Conservation (phyloP, 2,113 vertebrate species). For the Phoenicopterus ruber region DNA sequence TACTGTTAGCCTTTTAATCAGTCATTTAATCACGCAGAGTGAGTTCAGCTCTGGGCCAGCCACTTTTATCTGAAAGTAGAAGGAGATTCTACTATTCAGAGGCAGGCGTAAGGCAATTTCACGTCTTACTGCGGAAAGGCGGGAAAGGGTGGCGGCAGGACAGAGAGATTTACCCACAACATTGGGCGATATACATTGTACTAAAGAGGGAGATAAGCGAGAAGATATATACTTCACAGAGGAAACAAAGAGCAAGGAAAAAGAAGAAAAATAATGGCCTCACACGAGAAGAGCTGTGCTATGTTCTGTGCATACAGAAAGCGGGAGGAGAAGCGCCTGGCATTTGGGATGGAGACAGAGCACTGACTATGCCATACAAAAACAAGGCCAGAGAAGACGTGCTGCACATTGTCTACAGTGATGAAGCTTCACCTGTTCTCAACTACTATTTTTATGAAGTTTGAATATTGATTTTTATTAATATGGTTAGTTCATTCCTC, state of each 20-base stretch:
- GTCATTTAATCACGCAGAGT: not conserved
- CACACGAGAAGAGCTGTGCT: accelerated
- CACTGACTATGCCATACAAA: not conserved
- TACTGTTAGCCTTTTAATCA: not conserved
- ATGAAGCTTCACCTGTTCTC: not conserved
- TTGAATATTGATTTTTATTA: not conserved
- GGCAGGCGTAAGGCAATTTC: not conserved
- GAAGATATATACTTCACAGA: not conserved
- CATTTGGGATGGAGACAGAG: not conserved
- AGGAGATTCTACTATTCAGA: not conserved
- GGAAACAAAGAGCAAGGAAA: not conserved
- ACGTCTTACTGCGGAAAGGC: accelerated
- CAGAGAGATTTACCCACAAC: not conserved
- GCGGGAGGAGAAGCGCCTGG: not conserved
- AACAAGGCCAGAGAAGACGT: not conserved
- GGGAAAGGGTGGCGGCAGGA: too few species aligned
- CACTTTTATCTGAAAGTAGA: not conserved
- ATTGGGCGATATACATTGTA: accelerated
- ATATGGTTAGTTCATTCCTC: not conserved
- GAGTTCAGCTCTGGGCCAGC: not conserved
- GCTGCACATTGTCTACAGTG: not conserved
- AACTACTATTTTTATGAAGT: not conserved
- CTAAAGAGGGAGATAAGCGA: not conserved
- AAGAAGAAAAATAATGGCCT: not conserved
- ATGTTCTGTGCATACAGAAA: not conserved